Percentiles rank a stretch among this genome's conserved stretches.
phyloP scores from a whole-genome alignment of 2,797 vertebrate species.

The Enteromius radiatus region DNA sequence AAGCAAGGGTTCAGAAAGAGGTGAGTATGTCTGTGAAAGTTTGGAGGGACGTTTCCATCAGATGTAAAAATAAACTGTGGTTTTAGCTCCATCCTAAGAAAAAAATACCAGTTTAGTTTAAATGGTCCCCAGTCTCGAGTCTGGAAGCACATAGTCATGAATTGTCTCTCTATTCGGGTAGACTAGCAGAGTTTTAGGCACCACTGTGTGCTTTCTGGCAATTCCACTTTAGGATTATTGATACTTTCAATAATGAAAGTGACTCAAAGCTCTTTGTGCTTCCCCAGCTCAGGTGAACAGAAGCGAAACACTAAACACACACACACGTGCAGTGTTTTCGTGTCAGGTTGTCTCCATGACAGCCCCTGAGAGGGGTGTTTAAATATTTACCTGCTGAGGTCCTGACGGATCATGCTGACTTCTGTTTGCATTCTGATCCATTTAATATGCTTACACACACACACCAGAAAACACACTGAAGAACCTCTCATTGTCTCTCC shows the following conservation, averaged over 20 bases:
- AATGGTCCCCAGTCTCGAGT: background rate
- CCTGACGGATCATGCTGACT: constrained; percentile 38
- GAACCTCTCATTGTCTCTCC: background rate
- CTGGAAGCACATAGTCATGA: constrained; percentile 22
- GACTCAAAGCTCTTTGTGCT: constrained; percentile 30
- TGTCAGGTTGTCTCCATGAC: constrained; percentile 51
- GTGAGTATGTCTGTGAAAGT: constrained; percentile 4
- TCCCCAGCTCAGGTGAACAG: constrained; percentile 44
- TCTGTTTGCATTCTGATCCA: constrained; percentile 50
- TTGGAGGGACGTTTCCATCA: background rate
- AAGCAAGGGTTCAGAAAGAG: constrained; percentile 1
- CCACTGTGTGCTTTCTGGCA: background rate
- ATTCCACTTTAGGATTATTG: constrained; percentile 41
- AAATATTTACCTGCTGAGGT: constrained; percentile 56
- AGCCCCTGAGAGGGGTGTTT: constrained; percentile 41
- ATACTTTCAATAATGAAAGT: constrained; percentile 42
- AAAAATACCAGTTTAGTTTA: constrained; percentile 24
- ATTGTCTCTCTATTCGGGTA: background rate
- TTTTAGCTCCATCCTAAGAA: background rate
- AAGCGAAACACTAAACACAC: constrained; percentile 44
- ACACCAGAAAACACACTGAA: background rate
- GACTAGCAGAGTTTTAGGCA: constrained; percentile 3
- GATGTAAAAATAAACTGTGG: background rate
- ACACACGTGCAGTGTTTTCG: constrained; percentile 27
- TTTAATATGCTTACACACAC: constrained; percentile 41